Base-by-base conservation (phyloP, 1,140 invertebrate species). In the Drusus annulatus region DNA sequence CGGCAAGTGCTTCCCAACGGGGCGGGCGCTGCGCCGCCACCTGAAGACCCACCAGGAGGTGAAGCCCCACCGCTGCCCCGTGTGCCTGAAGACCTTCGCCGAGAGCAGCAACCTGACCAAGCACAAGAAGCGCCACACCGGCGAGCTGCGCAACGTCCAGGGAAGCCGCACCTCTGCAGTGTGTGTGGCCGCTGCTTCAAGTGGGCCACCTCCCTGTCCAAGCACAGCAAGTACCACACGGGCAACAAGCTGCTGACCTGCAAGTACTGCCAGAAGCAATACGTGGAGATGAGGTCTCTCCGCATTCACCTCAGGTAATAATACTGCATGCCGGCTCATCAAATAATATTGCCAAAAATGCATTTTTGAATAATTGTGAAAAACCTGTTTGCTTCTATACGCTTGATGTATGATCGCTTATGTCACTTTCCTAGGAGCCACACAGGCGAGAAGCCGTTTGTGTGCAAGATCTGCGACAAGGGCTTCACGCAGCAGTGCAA, bases 391-490 rank as follows among this genome's bases (percentile, higher is more conserved):
- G n/a, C n/a, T n/a, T n/a, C n/a, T n/a, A n/a, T n/a, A n/a, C n/a
- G n/a, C n/a, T n/a, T n/a, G 15, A 36, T 25, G 17, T n/a, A 25
- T 19, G 50, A 62, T 28, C 63, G 7, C 6, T 36, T 8, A 8
- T 8, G 31, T 36, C 31, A 36, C 31, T 7, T 77, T 76, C 10
- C 71, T 19, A 62, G 86, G 15, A 86, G 87, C 3, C 90, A 91
- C 76, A 87, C 87, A 2, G 88, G 87, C 2, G 87, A 88, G 76
- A 90, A 91, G 82, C 89, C 89, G 0, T 91, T 86, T 63, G 78
- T 84, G 13, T 91, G 90, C 84, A 91, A 91, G 56, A 88, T 93
- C 16, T 95, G 94, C 73, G 85, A 86, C 21, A 89, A 89, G 85
- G 86, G 87, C 23, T 89, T 89, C 76, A 87, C 87, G n/a, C 87